These are phyloP conservation scores for Mechanitis messenoides DNA, from an alignment of 2,888 invertebrate species.

Conservation along the genomic window DNA sequence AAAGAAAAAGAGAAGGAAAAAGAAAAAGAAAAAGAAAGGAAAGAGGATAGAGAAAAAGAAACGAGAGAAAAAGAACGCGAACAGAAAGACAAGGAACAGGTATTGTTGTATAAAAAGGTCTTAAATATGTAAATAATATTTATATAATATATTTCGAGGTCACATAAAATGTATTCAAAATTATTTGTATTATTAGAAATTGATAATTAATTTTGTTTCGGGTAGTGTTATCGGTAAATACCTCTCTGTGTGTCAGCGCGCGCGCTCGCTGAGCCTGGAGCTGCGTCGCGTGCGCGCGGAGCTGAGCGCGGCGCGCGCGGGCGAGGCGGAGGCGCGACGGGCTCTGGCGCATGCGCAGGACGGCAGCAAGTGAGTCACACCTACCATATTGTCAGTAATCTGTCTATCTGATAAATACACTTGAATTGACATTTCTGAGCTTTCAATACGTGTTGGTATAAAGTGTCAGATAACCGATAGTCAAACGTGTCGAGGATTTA, in stretches of 20 bases:
- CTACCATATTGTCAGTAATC: too few relatives aligned
- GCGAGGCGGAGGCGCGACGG: conserved; percentile 87
- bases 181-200: too few relatives aligned
- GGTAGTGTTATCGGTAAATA: too few relatives aligned
- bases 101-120: conserved; percentile 44
- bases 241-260: conserved; percentile 12
- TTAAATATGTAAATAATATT: too few relatives aligned
- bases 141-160: too few relatives aligned
- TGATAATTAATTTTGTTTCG: too few relatives aligned
- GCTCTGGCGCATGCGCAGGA: conserved; percentile 40
- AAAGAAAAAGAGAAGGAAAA: conserved; percentile 6
- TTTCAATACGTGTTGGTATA: too few relatives aligned
- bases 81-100: conserved; percentile 69
- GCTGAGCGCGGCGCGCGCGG: conserved; percentile 75
- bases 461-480: too few relatives aligned
- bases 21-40: conserved; percentile 34
- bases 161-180: too few relatives aligned
- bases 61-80: conserved; percentile 32
- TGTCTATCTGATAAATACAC: too few relatives aligned
- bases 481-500: too few relatives aligned
- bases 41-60: conserved; percentile 38
- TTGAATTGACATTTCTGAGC: too few relatives aligned
- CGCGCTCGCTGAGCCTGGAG: conserved; percentile 73
- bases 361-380: conserved; percentile 11
- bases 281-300: conserved; percentile 46